Conservation (phyloP, 2,888 invertebrate genomes). For the Pollenia griseotomentosa region DNA sequence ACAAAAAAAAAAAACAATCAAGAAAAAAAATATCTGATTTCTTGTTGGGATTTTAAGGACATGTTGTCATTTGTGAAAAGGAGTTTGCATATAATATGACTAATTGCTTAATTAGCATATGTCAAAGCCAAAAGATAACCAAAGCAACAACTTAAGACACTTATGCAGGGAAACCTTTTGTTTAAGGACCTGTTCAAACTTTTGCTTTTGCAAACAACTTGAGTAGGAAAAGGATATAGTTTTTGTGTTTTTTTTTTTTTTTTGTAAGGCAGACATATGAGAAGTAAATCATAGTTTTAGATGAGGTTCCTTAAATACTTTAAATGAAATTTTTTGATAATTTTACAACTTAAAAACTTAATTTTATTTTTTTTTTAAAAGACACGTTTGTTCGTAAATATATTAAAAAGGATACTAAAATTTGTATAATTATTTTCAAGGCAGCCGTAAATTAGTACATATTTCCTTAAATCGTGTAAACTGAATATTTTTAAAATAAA, state of each 20-base stretch:
- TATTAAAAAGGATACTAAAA: too few relatives aligned
- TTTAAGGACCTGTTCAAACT: slow-evolving; percentile 72
- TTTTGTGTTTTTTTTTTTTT: not conserved
- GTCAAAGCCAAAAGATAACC: slow-evolving; percentile 79
- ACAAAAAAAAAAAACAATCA: not conserved
- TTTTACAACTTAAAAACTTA: too few relatives aligned
- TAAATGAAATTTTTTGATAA: too few relatives aligned
- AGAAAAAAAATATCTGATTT: slow-evolving; percentile 37
- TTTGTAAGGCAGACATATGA: not conserved
- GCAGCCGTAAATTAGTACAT: too few relatives aligned
- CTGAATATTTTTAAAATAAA: too few relatives aligned
- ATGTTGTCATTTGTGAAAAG: slow-evolving; percentile 18
- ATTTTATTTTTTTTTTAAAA: too few relatives aligned
- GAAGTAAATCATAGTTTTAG: not conserved
- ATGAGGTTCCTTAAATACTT: too few relatives aligned
- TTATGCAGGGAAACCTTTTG: slow-evolving; percentile 50
- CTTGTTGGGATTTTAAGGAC: slow-evolving; percentile 49
- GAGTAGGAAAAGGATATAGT: not conserved
- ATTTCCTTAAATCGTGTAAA: too few relatives aligned
- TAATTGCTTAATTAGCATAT: slow-evolving; percentile 85
- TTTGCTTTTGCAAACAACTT: slow-evolving; percentile 70
- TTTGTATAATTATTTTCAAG: too few relatives aligned
- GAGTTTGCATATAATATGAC: slow-evolving; percentile 78
- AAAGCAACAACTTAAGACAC: slow-evolving; percentile 62
- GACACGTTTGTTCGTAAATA: too few relatives aligned